These are phyloP conservation scores for Cephonodes hylas DNA, from an alignment of 2,888 invertebrate species.

Conservation along the genomic window DNA sequence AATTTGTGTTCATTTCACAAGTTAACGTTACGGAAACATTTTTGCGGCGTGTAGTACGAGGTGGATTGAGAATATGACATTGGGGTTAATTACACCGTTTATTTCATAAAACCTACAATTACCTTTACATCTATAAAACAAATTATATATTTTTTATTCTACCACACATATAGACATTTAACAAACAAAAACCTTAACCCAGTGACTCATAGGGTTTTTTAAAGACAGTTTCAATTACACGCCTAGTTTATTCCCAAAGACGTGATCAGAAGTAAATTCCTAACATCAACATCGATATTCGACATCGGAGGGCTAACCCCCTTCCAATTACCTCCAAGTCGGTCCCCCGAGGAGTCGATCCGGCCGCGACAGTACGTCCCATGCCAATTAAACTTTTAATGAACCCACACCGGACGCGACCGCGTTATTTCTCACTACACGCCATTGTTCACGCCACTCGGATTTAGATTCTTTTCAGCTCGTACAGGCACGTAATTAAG, in stretches of 20 bases:
- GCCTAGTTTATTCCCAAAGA: too few species aligned
- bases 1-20: not conserved
- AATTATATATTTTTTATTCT: too few species aligned
- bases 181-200: too few species aligned
- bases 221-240: too few species aligned
- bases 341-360: not conserved
- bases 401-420: constrained; percentile 22
- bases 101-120: not conserved
- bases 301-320: not conserved
- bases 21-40: not conserved
- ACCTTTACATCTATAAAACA: too few species aligned
- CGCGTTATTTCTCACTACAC: constrained; percentile 14
- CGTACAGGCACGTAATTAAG: constrained; percentile 7
- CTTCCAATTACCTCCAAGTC: not conserved
- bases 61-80: not conserved
- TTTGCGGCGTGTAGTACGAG: not conserved
- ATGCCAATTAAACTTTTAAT: constrained; percentile 37
- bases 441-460: constrained; percentile 9
- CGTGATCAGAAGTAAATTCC: too few species aligned
- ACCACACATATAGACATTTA: too few species aligned
- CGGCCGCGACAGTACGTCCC: constrained; percentile 25
- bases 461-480: constrained; percentile 9
- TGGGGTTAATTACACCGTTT: not conserved
- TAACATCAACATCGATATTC: not conserved
- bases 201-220: too few species aligned